These are phyloP conservation scores for Lophius piscatorius DNA, from an alignment of 2,113 vertebrate genomes.

Conservation along the genomic window DNA sequence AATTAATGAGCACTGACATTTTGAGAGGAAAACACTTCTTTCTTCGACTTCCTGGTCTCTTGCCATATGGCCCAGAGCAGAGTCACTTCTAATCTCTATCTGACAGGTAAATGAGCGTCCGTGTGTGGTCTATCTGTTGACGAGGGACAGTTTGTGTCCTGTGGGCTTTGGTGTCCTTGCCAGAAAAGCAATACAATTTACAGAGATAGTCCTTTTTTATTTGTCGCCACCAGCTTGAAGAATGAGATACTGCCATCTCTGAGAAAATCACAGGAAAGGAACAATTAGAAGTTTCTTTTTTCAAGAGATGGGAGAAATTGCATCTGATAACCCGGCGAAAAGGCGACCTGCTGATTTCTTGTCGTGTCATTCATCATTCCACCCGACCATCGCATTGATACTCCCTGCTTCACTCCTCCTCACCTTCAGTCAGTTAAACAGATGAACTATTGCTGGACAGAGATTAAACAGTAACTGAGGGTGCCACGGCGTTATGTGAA, in stretches of 20 bases:
- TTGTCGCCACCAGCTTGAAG: slow-evolving; percentile 45
- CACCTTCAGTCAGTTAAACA: slow-evolving; percentile 70
- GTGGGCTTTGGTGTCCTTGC: slow-evolving; percentile 73
- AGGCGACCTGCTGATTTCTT: slow-evolving; percentile 17
- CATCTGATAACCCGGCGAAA: slow-evolving; percentile 42
- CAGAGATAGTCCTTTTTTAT: slow-evolving; percentile 43
- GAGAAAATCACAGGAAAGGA: slow-evolving; percentile 37
- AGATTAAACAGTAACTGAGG: slow-evolving; percentile 76
- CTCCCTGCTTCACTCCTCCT: slow-evolving; percentile 53
- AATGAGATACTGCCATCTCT: slow-evolving; percentile 57
- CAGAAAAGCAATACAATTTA: slow-evolving; percentile 72
- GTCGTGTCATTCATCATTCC: slow-evolving; percentile 48
- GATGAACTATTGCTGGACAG: slow-evolving; percentile 72
- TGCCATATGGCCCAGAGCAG: slow-evolving; percentile 68
- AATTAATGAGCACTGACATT: slow-evolving; percentile 57
- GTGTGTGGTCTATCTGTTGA: slow-evolving; percentile 73
- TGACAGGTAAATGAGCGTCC: slow-evolving; percentile 78
- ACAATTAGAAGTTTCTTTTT: slow-evolving; percentile 34
- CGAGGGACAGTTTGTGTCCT: slow-evolving; percentile 67
- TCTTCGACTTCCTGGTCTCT: slow-evolving; percentile 59
- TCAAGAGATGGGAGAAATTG: slow-evolving; percentile 20
- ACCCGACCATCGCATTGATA: slow-evolving; percentile 36
- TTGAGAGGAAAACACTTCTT: slow-evolving; percentile 54
- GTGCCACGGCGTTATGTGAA: slow-evolving; percentile 63
- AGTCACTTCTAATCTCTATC: slow-evolving; percentile 72